Conservation (phyloP, 2,888 invertebrate species). For the Leptinotarsa peninsularis region DNA sequence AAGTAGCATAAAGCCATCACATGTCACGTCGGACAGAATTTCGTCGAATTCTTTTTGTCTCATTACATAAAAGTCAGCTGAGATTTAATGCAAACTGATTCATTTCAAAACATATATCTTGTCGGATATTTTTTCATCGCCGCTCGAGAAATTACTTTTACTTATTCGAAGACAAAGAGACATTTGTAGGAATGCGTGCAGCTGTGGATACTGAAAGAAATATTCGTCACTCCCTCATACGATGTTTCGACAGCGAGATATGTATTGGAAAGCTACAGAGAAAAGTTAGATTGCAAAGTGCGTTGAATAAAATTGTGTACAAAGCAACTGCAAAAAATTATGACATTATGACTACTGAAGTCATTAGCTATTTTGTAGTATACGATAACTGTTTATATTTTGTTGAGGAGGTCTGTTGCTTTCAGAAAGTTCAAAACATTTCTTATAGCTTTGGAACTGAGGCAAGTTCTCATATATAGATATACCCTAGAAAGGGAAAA, state of each 20-base stretch:
- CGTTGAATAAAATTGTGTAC: neutral
- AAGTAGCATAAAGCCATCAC: constrained; percentile 35
- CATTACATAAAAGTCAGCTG: constrained; percentile 49
- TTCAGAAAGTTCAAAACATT: no score
- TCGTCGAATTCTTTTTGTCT: constrained; percentile 47
- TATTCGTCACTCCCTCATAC: constrained; percentile 6
- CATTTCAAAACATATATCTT: constrained; percentile 49
- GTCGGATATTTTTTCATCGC: constrained; percentile 50
- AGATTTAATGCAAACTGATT: constrained; percentile 49
- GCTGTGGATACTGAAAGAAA: constrained; percentile 8
- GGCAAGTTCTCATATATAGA: no score
- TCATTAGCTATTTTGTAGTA: no score
- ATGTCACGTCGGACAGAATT: constrained; percentile 41
- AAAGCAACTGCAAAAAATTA: no score
- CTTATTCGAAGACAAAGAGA: constrained; percentile 9
- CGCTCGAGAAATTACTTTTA: constrained; percentile 11
- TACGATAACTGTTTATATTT: no score
- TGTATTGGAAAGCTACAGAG: neutral
- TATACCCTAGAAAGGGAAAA: no score
- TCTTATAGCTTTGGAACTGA: no score
- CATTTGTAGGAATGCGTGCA: constrained; percentile 12
- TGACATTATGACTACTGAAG: no score
- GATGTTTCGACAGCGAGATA: neutral
- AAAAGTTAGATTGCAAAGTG: neutral
- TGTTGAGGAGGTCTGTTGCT: no score